Conservation (phyloP, 1,140 invertebrate genomes). For the Leptopilina boulardi region DNA sequence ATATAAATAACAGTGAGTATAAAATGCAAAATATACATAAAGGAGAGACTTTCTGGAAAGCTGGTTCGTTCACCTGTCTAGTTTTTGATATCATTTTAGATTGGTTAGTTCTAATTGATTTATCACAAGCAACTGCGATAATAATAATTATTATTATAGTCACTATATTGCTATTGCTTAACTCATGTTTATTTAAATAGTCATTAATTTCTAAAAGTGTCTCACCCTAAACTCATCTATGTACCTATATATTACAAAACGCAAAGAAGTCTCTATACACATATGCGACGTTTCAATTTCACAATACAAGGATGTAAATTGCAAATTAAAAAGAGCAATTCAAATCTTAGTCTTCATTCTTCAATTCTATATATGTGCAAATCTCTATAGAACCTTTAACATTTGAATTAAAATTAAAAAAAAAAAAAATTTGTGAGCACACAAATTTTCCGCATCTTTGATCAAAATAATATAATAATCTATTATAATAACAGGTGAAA, state of each 20-base stretch:
- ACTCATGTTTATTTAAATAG: conserved; percentile 2
- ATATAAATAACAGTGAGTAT: not conserved
- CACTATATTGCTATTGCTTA: not conserved
- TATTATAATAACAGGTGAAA: too few relatives aligned
- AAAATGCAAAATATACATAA: conserved; percentile 2
- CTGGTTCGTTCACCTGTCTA: not conserved
- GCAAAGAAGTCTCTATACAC: not conserved
- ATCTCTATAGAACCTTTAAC: too few relatives aligned
- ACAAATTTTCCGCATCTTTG: too few relatives aligned
- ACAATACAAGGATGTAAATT: not conserved
- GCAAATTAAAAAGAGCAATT: not conserved
- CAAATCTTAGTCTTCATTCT: too few relatives aligned
- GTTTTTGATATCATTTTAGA: not conserved
- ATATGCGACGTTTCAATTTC: not conserved
- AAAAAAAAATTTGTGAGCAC: too few relatives aligned
- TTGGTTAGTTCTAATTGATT: conserved; percentile 16
- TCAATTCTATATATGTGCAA: too few relatives aligned
- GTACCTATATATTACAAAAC: too few relatives aligned
- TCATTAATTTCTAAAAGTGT: not conserved
- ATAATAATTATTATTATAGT: not conserved
- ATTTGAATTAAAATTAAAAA: too few relatives aligned
- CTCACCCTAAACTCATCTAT: not conserved
- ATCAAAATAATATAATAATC: too few relatives aligned
- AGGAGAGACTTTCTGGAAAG: not conserved
- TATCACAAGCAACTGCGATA: not conserved